Conservation (phyloP, 2,888 invertebrate species). For the Lasioglossum figueresi region DNA sequence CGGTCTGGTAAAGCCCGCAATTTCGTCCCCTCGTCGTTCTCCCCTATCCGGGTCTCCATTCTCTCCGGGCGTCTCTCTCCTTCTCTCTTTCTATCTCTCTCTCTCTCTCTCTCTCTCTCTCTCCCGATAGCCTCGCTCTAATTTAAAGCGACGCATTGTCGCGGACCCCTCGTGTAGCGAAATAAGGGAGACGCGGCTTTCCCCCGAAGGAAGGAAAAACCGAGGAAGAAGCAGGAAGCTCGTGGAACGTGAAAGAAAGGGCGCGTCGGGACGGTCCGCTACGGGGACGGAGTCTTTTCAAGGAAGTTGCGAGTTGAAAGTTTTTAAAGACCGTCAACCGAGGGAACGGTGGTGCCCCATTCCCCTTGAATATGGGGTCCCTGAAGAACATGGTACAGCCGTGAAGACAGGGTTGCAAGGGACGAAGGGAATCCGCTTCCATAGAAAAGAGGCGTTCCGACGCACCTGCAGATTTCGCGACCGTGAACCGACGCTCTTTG, state of each 20-base stretch:
- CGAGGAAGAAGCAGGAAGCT: not conserved
- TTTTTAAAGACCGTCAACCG: conserved; percentile 79
- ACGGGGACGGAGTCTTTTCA: conserved; percentile 70
- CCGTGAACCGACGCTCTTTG: conserved; percentile 41
- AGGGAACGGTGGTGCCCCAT: conserved; percentile 36
- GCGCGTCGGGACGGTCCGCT: conserved; percentile 15
- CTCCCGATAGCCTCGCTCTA: conserved; percentile 62
- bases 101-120: not conserved
- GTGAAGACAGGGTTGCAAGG: conserved; percentile 24
- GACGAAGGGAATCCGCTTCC: conserved; percentile 1
- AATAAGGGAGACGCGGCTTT: conserved; percentile 56
- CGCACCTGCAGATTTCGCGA: conserved; percentile 57
- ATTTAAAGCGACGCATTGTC: conserved; percentile 76
- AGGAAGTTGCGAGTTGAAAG: conserved; percentile 75
- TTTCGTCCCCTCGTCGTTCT: conserved; percentile 56
- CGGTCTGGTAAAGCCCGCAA: conserved; percentile 62
- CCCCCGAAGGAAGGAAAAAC: not conserved
- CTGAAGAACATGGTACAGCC: conserved; percentile 36
- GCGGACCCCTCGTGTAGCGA: conserved; percentile 60
- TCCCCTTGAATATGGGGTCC: not conserved
- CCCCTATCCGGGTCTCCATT: not conserved
- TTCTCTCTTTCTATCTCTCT: too few relatives aligned
- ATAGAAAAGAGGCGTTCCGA: conserved; percentile 47
- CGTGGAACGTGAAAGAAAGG: conserved; percentile 47
- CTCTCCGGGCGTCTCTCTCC: not conserved